A percentile compares a stretch with the other conserved stretches of the same genome.
These are phyloP conservation scores for Perca schrenkii DNA, from an alignment of 2,113 vertebrate species.

Conservation along the genomic window DNA sequence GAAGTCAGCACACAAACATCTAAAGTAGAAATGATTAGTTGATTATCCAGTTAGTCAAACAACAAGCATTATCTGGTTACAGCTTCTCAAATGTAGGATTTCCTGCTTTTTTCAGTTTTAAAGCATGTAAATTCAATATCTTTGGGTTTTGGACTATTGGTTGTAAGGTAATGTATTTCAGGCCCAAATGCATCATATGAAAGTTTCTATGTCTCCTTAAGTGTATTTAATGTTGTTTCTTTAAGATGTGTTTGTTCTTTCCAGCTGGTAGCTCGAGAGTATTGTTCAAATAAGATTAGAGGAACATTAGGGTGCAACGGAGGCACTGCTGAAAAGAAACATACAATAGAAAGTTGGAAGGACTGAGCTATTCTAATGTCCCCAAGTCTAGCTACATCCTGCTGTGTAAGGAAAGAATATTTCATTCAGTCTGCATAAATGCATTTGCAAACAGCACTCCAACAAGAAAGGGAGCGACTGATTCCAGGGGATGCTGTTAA, in stretches of 20 bases:
- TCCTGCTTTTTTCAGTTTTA: not conserved
- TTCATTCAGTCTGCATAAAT: conserved; percentile 75
- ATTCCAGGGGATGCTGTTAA: conserved; percentile 48
- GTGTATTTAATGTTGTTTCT: conserved; percentile 44
- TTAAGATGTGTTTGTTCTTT: conserved; percentile 46
- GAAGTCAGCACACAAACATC: not conserved
- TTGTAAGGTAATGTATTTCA: not conserved
- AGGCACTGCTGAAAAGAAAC: conserved; percentile 55
- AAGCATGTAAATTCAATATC: not conserved
- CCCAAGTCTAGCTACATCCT: conserved; percentile 58
- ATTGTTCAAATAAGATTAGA: conserved; percentile 70
- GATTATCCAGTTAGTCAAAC: not conserved
- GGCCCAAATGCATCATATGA: not conserved
- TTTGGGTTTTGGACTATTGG: not conserved
- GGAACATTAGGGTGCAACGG: conserved; percentile 51
- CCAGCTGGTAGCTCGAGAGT: conserved; percentile 53
- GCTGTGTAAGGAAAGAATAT: conserved; percentile 76
- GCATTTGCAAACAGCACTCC: conserved; percentile 65
- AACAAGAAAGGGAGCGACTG: conserved; percentile 36
- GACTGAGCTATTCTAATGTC: conserved; percentile 57
- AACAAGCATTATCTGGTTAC: not conserved
- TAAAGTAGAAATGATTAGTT: not conserved
- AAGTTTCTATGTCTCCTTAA: not conserved
- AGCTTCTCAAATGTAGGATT: conserved; percentile 1
- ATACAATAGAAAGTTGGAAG: conserved; percentile 32